phyloP scores from a whole-genome alignment of 2,888 invertebrate genomes.

The Vesta saturnalis region DNA sequence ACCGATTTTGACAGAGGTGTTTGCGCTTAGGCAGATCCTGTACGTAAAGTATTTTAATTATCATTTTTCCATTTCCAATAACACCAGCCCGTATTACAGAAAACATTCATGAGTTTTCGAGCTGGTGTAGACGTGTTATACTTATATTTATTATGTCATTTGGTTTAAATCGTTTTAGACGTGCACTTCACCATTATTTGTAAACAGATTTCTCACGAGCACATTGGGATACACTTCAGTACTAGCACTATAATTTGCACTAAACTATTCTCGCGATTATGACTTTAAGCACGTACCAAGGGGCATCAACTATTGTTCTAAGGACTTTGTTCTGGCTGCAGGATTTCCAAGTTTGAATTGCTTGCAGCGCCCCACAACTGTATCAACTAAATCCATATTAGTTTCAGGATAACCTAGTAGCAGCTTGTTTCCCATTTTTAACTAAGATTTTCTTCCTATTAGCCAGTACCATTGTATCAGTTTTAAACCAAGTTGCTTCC shows the following conservation, averaged over 20 bases:
- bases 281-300: slow-evolving; percentile 12
- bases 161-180: no score
- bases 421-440: slow-evolving; percentile 1
- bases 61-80: no score
- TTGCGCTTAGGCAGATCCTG: no score
- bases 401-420: slow-evolving; percentile 4
- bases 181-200: slow-evolving; percentile 20
- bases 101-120: no score
- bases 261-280: slow-evolving; percentile 15
- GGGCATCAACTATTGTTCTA: slow-evolving; percentile 12
- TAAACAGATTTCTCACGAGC: slow-evolving; percentile 21
- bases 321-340: slow-evolving; percentile 9
- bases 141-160: slow-evolving; percentile 8
- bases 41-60: no score
- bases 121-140: no score
- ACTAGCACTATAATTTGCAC: slow-evolving; percentile 15
- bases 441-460: slow-evolving; percentile 8
- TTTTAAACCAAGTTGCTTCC: background rate
- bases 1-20: no score
- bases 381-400: background rate
- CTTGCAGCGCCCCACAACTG: slow-evolving; percentile 6
- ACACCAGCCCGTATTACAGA: no score
- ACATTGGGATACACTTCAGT: slow-evolving; percentile 20
- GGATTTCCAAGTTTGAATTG: background rate
- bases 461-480: background rate